Evolutionary conservation across 2,797 vertebrate genomes (phyloP), one percentile per base, ranked within the genome.

Genomic region (Podargus strigoides): DNA sequence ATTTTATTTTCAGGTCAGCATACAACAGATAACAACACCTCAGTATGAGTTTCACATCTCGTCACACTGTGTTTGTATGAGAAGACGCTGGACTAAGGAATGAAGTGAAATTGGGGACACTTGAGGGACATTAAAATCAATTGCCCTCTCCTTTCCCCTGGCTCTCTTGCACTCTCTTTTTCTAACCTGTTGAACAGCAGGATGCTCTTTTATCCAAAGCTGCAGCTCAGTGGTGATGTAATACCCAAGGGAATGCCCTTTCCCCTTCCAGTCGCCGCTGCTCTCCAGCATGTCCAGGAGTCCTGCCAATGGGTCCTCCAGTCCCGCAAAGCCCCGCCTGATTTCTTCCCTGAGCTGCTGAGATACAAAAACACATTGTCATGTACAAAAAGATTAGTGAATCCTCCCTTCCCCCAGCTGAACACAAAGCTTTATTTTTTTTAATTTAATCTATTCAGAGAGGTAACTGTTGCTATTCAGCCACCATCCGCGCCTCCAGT

Each of bases 391-490:
- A 94, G 89, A 79, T 92, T 79, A 87, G 87, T 64, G 95, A 94
- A 95, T 96, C 95, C 84, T 95, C 89, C 95, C 95, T 90, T 76
- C 94, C 95, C 93, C 81, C 44, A 30, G 55, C 30, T 19, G 50
- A 90, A 73, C 92, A 93, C 67, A 83, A 95, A 97, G 92, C 91
- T 97, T 94, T 91, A 87, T 89, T 93, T 96, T 94, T 96, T 68
- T 79, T 30, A 87, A 89, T 94, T 90, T 95, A 92, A 96, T 97
- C 95, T 92, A 90, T 97, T 97, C 95, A 96, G 93, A 93, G 94
- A 96, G 96, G 97, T 97, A 95, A 96, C 95, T 97, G 97, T 97
- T 85, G 87, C 95, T 90, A 93, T 96, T 96, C 92, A 97, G 96
- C 96, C 93, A 89, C 96, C 89, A 78, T 83, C 91, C 76, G 5